Evolutionary conservation across 2,113 vertebrate genomes (phyloP), one percentile per base, ranked within the genome.

Genomic region (Odocoileus hemionus): DNA sequence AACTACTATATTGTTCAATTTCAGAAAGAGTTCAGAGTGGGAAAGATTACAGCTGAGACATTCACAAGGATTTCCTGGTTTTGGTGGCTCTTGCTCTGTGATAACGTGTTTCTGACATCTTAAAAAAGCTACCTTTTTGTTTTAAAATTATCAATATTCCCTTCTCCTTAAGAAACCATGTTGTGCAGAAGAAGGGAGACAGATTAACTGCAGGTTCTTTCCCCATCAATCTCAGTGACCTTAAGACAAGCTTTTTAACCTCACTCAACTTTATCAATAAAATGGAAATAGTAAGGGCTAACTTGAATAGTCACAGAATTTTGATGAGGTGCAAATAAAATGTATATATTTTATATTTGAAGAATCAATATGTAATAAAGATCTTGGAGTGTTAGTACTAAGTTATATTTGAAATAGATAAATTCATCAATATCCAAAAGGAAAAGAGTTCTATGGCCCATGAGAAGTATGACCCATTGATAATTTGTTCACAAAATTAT

Each of bases 61-160:
- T 96, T 97, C 96, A 94, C 78, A 96, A 95, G 96, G 91, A 96
- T 95, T 98, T 99, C 97, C 97, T 98, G 97, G 26, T 97, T 98
- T 47, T 23, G 7, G 25, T 39, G 57, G 23, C 58, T 97, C 30
- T 0, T 1, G 94, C 80, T 96, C 88, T 86, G 64, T 86, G 39
- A 74, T 86, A 95, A 97, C 88, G 39, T 86, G 52, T 93, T 97
- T 57, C 50, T 94, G 39, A 78, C 36, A 91, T 96, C 96, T 96
- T 50, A 13, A 94, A 97, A 85, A 94, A 7, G 0, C 45, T 80
- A 26, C 14, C 83, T 60, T 52, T 97, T 70, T 80, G 23, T 70
- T 57, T 95, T 70, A 89, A 28, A 93, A 61, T n/a, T 45, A 95
- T 79, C 85, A 43, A 3, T 52, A 36, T 60, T 58, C 28, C 14